Base-by-base conservation (phyloP, 2,113 vertebrate genomes). In the Hippocampus comes region DNA sequence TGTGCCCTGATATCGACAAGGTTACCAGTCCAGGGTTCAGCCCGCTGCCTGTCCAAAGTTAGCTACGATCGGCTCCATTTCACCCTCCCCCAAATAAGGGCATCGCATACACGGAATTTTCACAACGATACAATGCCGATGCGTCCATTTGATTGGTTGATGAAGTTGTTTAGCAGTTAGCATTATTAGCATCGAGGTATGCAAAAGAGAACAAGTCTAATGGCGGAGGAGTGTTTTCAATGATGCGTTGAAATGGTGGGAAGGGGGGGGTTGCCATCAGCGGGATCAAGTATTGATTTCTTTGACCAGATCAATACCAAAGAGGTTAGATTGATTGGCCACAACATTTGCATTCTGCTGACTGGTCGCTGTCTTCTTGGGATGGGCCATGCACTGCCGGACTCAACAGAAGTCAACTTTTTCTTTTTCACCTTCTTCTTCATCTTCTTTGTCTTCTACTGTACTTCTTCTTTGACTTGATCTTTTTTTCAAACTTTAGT, bases 331-430 rank as follows among this genome's bases (percentile, higher is more conserved):
- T 53, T 9, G 66, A 68, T 30, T 68, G 66, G 48, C 10, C 11
- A 18, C 15, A 67, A 67, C 5, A 68, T 68, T 30, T 68, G 66
- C 66, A 68, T 68, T 51, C 64, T 27, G 43, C 42, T 63, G 61
- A 63, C 34, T 63, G 34, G 65, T 48, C 25, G 3, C 46, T 15
- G 14, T 11, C 63, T 42, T 21, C 30, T 11, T 57, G 20, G 61
- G 34, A 63, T 63, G 18, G 30, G 8, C 20, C 34, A 63, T 43
- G n/a, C 43, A 9, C 42, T 1, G 14, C 64, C 12, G 15, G 23
- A 63, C 15, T 25, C 12, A 30, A 67, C 1, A 17, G n/a, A 56
- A 57, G 56, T 57, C 9, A 57, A 59, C 11, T 4, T 51, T 3
- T 51, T 51, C 17, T 17, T 51, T 17, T 51, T 51, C 15, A 38